Percentiles rank a stretch among this genome's conserved stretches.
These are phyloP conservation scores for Puntigrus tetrazona DNA, from an alignment of 2,113 vertebrate genomes.

Conservation along the genomic window DNA sequence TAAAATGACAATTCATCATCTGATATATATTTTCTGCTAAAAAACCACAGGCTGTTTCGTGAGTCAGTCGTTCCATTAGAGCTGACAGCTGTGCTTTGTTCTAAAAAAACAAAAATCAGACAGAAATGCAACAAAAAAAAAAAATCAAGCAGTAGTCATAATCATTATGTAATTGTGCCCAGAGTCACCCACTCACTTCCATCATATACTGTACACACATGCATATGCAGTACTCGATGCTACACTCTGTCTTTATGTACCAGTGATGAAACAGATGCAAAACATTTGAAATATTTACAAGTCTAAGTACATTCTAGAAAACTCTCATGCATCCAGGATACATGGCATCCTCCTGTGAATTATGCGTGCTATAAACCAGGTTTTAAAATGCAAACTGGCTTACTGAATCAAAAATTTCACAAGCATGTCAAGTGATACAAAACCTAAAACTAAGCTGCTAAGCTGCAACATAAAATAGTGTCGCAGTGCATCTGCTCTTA, in stretches of 20 bases:
- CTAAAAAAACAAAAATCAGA: background rate
- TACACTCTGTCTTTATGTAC: background rate
- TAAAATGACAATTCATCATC: background rate
- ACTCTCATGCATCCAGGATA: background rate
- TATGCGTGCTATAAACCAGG: background rate
- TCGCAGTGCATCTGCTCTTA: background rate
- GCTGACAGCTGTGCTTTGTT: slow-evolving; percentile 11
- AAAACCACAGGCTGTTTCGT: background rate
- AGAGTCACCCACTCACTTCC: slow-evolving; percentile 28
- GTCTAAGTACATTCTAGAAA: background rate
- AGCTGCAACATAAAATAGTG: background rate
- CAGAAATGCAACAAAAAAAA: background rate
- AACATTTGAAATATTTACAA: slow-evolving; percentile 15
- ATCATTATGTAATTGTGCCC: slow-evolving; percentile 31
- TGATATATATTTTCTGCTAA: background rate
- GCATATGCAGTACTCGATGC: background rate
- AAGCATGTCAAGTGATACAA: background rate
- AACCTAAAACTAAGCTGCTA: background rate
- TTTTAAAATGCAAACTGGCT: background rate
- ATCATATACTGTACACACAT: background rate
- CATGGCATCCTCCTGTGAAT: background rate
- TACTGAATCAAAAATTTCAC: background rate
- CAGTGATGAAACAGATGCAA: background rate
- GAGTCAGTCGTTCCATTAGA: background rate
- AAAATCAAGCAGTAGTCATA: background rate